phyloP scores from a whole-genome alignment of 2,113 vertebrate genomes.

The Chloebia gouldiae region DNA sequence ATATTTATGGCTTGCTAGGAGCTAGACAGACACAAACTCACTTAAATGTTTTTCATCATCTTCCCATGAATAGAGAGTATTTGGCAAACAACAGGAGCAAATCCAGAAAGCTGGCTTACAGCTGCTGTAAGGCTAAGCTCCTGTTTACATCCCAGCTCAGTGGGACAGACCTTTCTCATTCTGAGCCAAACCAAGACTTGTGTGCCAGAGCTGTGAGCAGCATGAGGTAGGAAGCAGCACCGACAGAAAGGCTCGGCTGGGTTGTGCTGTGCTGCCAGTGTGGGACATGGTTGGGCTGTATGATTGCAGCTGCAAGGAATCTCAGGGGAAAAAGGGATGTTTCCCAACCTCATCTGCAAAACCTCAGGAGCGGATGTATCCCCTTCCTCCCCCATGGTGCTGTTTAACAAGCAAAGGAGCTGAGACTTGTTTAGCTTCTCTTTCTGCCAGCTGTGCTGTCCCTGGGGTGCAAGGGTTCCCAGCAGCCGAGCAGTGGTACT shows the following conservation, averaged over 20 bases:
- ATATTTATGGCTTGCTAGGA: background rate
- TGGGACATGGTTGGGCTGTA: rapidly evolving
- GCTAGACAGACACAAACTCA: background rate
- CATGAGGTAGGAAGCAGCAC: background rate
- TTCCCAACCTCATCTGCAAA: background rate
- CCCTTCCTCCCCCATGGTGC: background rate
- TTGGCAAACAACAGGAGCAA: constrained; percentile 21
- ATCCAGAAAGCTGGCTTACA: constrained; percentile 15
- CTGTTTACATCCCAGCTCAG: background rate
- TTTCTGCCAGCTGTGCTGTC: background rate
- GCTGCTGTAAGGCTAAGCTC: background rate
- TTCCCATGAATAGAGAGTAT: background rate
- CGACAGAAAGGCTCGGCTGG: rapidly evolving
- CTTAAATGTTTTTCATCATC: constrained; percentile 20
- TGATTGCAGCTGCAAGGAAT: background rate
- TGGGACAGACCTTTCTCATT: background rate
- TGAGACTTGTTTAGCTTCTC: background rate
- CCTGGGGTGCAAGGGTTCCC: background rate
- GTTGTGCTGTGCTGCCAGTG: rapidly evolving
- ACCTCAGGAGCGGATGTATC: background rate
- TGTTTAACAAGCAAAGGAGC: background rate
- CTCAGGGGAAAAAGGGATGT: background rate
- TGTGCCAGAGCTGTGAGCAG: background rate
- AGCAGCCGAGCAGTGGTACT: background rate
- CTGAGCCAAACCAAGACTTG: background rate